phyloP scores from a whole-genome alignment of 2,888 invertebrate species.

The Drosophila silvestris region DNA sequence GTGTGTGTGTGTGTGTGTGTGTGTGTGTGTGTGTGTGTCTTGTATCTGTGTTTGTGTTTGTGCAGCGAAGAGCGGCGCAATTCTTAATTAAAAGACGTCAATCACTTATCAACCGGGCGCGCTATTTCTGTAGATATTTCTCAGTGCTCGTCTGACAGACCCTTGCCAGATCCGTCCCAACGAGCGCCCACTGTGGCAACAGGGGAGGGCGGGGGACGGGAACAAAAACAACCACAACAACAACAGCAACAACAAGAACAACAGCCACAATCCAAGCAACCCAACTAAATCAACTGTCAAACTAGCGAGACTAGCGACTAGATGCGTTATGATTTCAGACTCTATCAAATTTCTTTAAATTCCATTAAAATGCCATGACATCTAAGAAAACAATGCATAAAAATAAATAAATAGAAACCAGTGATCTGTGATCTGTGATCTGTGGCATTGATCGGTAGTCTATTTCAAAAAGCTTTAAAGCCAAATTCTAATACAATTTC shows the following conservation, averaged over 20 bases:
- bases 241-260: not conserved
- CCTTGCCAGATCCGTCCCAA: constrained; percentile 51
- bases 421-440: no score
- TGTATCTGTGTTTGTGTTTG: constrained; percentile 51
- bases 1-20: not conserved
- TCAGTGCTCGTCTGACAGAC: constrained; percentile 49
- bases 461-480: not conserved
- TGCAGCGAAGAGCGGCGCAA: constrained; percentile 77
- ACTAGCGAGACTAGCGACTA: constrained; percentile 1
- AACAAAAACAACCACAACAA: not conserved
- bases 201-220: not conserved
- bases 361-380: constrained; percentile 75
- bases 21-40: constrained; percentile 57
- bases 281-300: constrained; percentile 63
- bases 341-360: constrained; percentile 75
- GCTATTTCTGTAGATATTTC: constrained; percentile 71
- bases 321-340: constrained; percentile 74
- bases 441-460: not conserved
- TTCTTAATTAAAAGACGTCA: constrained; percentile 81
- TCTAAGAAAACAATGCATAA: constrained; percentile 66
- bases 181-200: constrained; percentile 4
- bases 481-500: not conserved
- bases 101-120: constrained; percentile 76
- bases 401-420: constrained; percentile 64
- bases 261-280: constrained; percentile 1